Evolutionary conservation across 2,888 invertebrate genomes (phyloP).

Genomic region (Priapulus caudatus): DNA sequence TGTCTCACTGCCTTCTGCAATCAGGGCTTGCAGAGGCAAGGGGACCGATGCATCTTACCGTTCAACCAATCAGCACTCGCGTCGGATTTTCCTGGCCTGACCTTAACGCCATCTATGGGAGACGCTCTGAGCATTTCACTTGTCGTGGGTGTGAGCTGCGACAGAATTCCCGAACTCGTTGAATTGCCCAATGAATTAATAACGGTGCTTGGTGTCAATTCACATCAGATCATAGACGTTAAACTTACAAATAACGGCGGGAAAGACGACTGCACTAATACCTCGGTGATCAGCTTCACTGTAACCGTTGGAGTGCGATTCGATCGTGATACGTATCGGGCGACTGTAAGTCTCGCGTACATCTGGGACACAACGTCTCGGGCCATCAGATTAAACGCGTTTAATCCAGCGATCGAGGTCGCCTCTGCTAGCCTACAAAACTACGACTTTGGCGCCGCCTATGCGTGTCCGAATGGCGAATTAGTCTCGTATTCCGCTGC

Average conservation of each 20-base stretch:
- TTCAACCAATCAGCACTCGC: background rate
- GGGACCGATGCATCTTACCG: background rate
- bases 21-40: background rate
- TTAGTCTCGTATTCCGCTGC: background rate
- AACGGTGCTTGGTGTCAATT: background rate
- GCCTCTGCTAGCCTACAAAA: background rate
- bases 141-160: background rate
- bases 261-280: no score
- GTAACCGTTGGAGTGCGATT: no score
- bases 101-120: no score
- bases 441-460: background rate
- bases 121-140: background rate
- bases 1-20: background rate
- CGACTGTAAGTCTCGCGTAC: background rate
- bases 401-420: no score
- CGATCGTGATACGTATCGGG: no score
- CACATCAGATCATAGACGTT: no score
- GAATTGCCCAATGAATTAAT: background rate
- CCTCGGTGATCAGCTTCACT: background rate
- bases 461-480: background rate
- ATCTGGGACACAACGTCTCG: background rate
- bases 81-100: background rate
- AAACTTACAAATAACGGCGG: no score
- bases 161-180: background rate
- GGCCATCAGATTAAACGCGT: no score